Evolutionary conservation across 1,140 invertebrate genomes (phyloP).

Genomic region (Musca domestica): DNA sequence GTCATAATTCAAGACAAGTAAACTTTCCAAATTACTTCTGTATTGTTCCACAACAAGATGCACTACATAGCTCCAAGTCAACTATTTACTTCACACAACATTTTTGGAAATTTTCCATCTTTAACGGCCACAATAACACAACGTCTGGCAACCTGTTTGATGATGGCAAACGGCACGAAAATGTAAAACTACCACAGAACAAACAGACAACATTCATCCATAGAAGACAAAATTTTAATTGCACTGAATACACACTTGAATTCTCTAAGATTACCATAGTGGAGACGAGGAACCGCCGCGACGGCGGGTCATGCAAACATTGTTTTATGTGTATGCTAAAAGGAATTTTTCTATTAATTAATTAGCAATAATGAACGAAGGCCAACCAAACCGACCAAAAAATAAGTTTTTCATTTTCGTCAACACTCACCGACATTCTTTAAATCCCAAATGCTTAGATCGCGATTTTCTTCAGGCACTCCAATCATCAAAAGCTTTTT

Average conservation of each 20-base stretch:
- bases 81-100: no score
- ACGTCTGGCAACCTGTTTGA: no score
- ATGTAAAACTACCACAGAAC: slow-evolving; percentile 5
- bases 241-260: slow-evolving; percentile 18
- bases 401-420: neutral
- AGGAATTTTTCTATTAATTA: neutral
- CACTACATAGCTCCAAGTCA: no score
- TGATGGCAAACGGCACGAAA: neutral
- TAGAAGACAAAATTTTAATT: slow-evolving; percentile 15
- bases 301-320: neutral
- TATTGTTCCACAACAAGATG: no score
- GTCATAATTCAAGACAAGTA: no score
- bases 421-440: slow-evolving; percentile 49
- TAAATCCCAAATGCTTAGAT: slow-evolving; percentile 50
- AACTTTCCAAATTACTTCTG: no score
- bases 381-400: no score
- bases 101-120: no score
- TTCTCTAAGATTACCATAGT: neutral
- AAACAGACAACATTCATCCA: neutral
- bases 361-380: neutral
- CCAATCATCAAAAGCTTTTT: slow-evolving; percentile 51
- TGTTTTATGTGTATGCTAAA: neutral
- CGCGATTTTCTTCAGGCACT: slow-evolving; percentile 47
- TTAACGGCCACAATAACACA: no score
- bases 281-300: neutral